phyloP scores from a whole-genome alignment of 1,140 invertebrate genomes.

The Aleiodes sp. region DNA sequence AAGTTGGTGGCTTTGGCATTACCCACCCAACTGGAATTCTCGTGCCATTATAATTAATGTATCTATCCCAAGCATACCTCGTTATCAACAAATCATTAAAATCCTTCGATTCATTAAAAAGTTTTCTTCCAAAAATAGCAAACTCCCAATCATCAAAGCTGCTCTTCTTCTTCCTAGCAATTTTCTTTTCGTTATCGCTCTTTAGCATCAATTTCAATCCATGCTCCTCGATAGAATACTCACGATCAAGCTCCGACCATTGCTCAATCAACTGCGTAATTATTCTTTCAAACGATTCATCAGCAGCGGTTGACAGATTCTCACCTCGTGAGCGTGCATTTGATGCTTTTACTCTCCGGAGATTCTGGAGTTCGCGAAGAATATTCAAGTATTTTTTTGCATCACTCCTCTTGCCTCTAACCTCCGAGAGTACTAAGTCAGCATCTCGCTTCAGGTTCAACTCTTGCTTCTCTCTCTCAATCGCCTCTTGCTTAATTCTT shows the following conservation, averaged over 20 bases:
- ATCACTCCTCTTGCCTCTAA: slow-evolving; percentile 74
- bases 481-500: slow-evolving; percentile 70
- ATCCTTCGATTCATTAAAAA: slow-evolving; percentile 52
- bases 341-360: slow-evolving; percentile 70
- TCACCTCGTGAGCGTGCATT: slow-evolving; percentile 71
- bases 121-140: slow-evolving; percentile 52
- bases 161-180: slow-evolving; percentile 52
- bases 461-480: slow-evolving; percentile 72
- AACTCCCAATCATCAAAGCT: slow-evolving; percentile 55
- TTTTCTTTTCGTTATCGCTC: slow-evolving; percentile 56
- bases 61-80: slow-evolving; percentile 69
- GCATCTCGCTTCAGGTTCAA: slow-evolving; percentile 74
- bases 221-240: slow-evolving; percentile 60
- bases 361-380: slow-evolving; percentile 71
- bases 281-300: slow-evolving; percentile 59
- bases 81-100: slow-evolving; percentile 57
- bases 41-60: slow-evolving; percentile 58
- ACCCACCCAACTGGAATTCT: slow-evolving; percentile 69
- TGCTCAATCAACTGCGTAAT: slow-evolving; percentile 56
- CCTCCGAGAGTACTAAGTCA: slow-evolving; percentile 75
- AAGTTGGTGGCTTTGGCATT: slow-evolving; percentile 59
- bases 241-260: slow-evolving; percentile 54
- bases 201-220: slow-evolving; percentile 61
- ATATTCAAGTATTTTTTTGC: slow-evolving; percentile 72
- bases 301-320: slow-evolving; percentile 59